Conservation (phyloP, 2,113 vertebrate genomes). For the Salvelinus fontinalis region DNA sequence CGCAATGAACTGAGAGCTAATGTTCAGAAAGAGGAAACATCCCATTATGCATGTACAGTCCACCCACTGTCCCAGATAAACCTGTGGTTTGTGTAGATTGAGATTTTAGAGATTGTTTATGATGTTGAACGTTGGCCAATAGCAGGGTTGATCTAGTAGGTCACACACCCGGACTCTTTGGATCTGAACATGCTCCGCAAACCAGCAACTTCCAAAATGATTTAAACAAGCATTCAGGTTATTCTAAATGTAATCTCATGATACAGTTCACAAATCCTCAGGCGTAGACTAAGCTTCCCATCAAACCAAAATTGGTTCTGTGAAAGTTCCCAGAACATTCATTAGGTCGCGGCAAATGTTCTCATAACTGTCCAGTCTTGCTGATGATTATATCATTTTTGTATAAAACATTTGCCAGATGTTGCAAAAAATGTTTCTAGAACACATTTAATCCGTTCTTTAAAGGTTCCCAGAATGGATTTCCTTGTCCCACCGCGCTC, state of each 20-base stretch:
- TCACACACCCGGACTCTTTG: constrained; percentile 42
- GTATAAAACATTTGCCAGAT: too few relatives aligned
- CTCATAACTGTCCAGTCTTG: too few relatives aligned
- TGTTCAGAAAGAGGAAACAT: constrained; percentile 19
- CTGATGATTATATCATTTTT: too few relatives aligned
- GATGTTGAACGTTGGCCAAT: constrained; percentile 33
- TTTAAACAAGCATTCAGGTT: too few relatives aligned
- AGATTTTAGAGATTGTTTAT: constrained; percentile 40
- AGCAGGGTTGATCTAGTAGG: constrained; percentile 55
- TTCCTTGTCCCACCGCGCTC: too few relatives aligned
- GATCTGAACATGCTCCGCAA: constrained; percentile 7
- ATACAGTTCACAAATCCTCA: not conserved
- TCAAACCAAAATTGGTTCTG: too few relatives aligned
- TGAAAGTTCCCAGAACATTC: too few relatives aligned
- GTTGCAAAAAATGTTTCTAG: too few relatives aligned
- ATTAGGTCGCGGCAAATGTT: too few relatives aligned
- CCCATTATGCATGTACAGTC: constrained; percentile 11
- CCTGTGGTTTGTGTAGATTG: constrained; percentile 15
- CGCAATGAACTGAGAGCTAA: not conserved
- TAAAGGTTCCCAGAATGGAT: too few relatives aligned
- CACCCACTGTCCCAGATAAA: not conserved
- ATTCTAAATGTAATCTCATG: not conserved
- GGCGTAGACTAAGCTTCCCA: too few relatives aligned
- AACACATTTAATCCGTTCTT: too few relatives aligned
- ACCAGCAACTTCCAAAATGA: not conserved